Percentiles rank a stretch among this genome's conserved stretches.
These are phyloP conservation scores for Plodia interpunctella DNA, from an alignment of 1,140 invertebrate genomes.

Conservation along the genomic window DNA sequence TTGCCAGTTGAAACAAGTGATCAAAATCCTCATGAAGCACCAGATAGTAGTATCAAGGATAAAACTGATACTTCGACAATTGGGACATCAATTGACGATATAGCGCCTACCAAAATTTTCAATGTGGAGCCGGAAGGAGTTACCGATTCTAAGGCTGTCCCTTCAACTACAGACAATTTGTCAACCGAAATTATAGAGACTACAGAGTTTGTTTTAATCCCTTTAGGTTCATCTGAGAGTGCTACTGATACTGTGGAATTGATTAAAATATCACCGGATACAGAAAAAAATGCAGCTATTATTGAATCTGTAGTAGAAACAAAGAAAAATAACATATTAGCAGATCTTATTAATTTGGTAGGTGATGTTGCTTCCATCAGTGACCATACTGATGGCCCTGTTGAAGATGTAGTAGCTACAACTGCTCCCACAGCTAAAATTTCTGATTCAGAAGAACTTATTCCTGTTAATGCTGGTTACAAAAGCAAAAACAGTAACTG, in stretches of 20 bases:
- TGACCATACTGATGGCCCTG: conserved; percentile 47
- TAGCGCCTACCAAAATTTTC: conserved; percentile 28
- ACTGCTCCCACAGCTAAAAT: conserved; percentile 35
- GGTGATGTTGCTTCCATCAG: conserved; percentile 72
- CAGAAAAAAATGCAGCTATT: conserved; percentile 54
- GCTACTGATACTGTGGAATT: conserved; percentile 49
- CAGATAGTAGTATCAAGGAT: conserved; percentile 44
- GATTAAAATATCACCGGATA: conserved; percentile 53
- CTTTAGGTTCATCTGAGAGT: conserved; percentile 53
- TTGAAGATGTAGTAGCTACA: conserved; percentile 6
- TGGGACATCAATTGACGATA: conserved; percentile 20
- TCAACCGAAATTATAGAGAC: conserved; percentile 55
- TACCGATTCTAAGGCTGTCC: conserved; percentile 29
- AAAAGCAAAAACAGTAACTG: conserved; percentile 67
- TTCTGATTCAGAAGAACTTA: conserved; percentile 63
- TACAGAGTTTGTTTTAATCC: conserved; percentile 53
- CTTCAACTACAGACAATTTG: conserved; percentile 29
- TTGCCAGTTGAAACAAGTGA: conserved; percentile 66
- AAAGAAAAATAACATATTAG: conserved; percentile 57
- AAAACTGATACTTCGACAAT: conserved; percentile 33
- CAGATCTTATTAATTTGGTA: conserved; percentile 69
- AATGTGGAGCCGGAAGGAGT: conserved; percentile 35
- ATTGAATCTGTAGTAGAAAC: conserved; percentile 35
- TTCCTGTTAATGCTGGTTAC: conserved; percentile 62
- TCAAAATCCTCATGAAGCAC: conserved; percentile 58